phyloP scores from a whole-genome alignment of 2,797 vertebrate species.

The Xyrichtys novacula region DNA sequence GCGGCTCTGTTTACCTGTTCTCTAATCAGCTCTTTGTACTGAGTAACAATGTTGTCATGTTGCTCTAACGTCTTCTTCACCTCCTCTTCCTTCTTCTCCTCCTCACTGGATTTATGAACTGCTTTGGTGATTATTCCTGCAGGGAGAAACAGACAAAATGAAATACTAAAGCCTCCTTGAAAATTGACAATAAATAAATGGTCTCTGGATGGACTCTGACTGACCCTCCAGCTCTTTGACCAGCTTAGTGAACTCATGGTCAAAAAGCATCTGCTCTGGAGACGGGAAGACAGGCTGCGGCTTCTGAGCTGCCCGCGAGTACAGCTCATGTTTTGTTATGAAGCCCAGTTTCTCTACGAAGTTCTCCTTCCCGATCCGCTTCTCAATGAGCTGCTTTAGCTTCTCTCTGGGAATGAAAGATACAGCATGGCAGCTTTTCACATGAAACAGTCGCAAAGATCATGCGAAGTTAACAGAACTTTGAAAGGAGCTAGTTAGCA shows the following conservation, averaged over 20 bases:
- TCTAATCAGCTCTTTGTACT: conserved; percentile 97
- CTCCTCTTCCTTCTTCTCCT: conserved; percentile 98
- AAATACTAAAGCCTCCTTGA: neutral
- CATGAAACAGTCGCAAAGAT: neutral
- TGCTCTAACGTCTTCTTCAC: conserved; percentile 98
- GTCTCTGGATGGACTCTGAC: conserved; percentile 25
- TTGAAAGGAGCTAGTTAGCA: no score
- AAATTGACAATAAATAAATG: neutral
- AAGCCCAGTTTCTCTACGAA: conserved; percentile 97
- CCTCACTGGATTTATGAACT: conserved; percentile 97
- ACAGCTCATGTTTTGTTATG: conserved; percentile 97
- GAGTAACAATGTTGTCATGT: conserved; percentile 97
- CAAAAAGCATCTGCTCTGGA: conserved; percentile 98
- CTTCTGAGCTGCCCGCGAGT: conserved; percentile 96
- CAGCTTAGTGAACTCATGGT: conserved; percentile 98
- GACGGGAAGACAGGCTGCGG: conserved; percentile 94
- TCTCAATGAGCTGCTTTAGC: conserved; percentile 98
- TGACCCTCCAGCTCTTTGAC: conserved; percentile 98
- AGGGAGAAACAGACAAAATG: conserved; percentile 20
- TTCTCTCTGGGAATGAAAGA: conserved; percentile 88
- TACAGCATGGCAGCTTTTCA: neutral
- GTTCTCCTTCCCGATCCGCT: conserved; percentile 98
- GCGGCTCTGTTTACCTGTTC: conserved; percentile 88
- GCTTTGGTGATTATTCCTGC: conserved; percentile 96
- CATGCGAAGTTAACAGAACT: no score